Conservation (phyloP, 1,140 invertebrate genomes). For the Polypedilum pembai region DNA sequence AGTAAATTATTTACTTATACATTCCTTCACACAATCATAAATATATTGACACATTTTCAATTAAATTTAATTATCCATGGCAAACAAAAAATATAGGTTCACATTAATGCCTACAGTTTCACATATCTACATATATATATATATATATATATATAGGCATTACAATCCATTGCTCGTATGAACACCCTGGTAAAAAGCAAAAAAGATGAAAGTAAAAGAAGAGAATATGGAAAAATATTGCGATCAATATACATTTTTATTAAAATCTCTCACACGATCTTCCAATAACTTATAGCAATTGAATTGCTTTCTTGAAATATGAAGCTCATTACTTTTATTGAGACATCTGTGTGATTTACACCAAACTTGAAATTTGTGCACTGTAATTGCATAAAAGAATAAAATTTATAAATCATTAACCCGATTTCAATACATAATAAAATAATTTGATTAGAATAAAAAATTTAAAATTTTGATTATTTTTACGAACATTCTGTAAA, state of each 20-base stretch:
- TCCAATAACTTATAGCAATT: slow-evolving; percentile 26
- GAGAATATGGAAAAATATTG: background rate
- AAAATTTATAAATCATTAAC: too few relatives aligned
- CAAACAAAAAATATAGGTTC: background rate
- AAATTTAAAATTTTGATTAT: too few relatives aligned
- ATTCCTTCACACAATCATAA: slow-evolving; percentile 26
- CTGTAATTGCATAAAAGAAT: background rate
- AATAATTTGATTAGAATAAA: too few relatives aligned
- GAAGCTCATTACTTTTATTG: slow-evolving; percentile 24
- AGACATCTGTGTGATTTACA: slow-evolving; percentile 23
- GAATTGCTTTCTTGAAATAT: slow-evolving; percentile 20
- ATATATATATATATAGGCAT: too few relatives aligned
- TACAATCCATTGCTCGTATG: too few relatives aligned
- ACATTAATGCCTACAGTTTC: background rate
- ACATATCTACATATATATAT: background rate
- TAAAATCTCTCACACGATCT: slow-evolving; percentile 24
- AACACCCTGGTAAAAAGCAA: too few relatives aligned
- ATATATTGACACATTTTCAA: slow-evolving; percentile 28
- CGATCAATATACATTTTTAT: background rate
- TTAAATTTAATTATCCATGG: slow-evolving; percentile 27
- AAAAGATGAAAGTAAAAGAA: background rate
- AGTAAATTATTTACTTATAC: background rate
- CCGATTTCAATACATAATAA: too few relatives aligned
- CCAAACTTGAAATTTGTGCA: background rate
- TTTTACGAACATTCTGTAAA: too few relatives aligned